Conservation (phyloP, 2,797 vertebrate genomes). For the Mormyrops attenuatus region DNA sequence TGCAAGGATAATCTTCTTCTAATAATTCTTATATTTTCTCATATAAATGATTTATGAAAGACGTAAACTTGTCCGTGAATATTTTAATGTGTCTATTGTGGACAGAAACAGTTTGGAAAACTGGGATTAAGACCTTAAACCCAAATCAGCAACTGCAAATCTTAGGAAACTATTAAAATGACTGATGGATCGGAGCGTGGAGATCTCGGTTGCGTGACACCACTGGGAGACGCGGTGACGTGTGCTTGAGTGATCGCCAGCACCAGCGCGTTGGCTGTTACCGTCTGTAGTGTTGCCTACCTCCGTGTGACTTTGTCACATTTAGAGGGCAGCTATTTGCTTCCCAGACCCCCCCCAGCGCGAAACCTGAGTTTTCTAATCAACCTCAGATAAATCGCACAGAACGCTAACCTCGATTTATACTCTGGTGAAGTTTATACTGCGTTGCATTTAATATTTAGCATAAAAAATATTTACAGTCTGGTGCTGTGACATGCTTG, state of each 20-base stretch:
- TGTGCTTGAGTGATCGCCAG: neutral
- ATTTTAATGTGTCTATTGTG: neutral
- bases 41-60: constrained; percentile 12
- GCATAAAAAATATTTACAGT: neutral
- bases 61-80: neutral
- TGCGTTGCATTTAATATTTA: neutral
- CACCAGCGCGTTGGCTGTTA: neutral
- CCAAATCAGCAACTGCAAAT: neutral
- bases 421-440: neutral
- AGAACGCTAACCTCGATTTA: neutral
- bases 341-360: neutral
- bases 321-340: neutral
- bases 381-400: neutral
- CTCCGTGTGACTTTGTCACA: neutral
- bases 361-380: neutral
- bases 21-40: neutral
- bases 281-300: neutral
- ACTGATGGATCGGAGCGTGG: neutral
- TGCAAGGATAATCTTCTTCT: neutral
- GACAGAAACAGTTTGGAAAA: neutral
- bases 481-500: neutral
- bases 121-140: neutral
- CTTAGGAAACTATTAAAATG: neutral
- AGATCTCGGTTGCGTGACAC: neutral
- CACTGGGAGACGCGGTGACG: neutral